Evolutionary conservation across 2,888 invertebrate species (phyloP), one percentile per base, ranked within the genome.

Genomic region (Yponomeuta malinellus): DNA sequence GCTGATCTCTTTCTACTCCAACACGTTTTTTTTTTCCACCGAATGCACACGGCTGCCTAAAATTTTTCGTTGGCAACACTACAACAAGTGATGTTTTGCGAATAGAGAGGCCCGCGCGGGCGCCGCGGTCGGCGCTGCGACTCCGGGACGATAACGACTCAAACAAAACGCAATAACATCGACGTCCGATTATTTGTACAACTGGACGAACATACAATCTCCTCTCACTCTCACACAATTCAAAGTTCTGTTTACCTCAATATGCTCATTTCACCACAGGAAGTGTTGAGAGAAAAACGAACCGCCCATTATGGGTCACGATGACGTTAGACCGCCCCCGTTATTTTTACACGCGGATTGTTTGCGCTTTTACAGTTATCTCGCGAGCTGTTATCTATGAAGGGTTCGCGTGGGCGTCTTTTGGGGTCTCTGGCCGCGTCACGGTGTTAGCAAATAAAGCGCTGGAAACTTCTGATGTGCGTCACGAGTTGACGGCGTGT

Each of bases 71-170:
- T 63, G 63, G 63, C 15, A 43, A n/a, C n/a, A 31, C 67, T 37
- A 89, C 90, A 87, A 87, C 89, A 87, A 91, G 88, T 89, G 89
- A 89, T 90, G 89, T 89, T 90, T 89, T 86, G 88, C 85, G 83
- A 52, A 52, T 48, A 84, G 83, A 85, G 89, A 86, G 90, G 90
- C 89, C 82, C 89, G 73, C 73, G 74, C 85, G 82, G 81, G 85
- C 84, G 87, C 74, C 77, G 84, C 52, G 70, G 83, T 80, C 78
- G 78, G 77, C 79, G 75, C 73, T 72, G 73, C 73, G 65, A 71
- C 69, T 37, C 29, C 63, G 71, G 5, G 67, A 12, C 67, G 15
- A 67, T 67, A 37, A 43, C 67, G 67, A 43, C 66, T 23, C 23
- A 23, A 23, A 5, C 37, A 66, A 10, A 33, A 64, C 72, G 69